phyloP scores from a whole-genome alignment of 2,888 invertebrate genomes.

The Lithophane leautieri region DNA sequence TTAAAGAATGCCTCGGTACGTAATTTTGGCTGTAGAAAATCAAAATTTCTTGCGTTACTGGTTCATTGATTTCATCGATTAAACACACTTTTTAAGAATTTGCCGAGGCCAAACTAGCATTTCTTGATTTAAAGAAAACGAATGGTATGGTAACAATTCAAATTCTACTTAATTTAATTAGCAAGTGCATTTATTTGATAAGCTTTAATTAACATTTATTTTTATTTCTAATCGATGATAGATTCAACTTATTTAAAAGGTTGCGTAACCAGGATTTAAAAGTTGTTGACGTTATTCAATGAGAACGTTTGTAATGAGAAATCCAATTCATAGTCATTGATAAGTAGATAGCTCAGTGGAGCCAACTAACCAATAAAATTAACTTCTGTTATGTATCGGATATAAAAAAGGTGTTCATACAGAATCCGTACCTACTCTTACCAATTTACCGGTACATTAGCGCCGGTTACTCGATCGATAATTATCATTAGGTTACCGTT shows the following conservation, averaged over 20 bases:
- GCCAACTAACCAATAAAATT: conserved; percentile 67
- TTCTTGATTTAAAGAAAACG: conserved; percentile 21
- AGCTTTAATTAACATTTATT: conserved; percentile 21
- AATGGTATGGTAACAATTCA: conserved; percentile 21
- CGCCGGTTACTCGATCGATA: conserved; percentile 72
- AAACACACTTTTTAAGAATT: conserved; percentile 46
- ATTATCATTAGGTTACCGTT: conserved; percentile 78
- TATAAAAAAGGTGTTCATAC: conserved; percentile 74
- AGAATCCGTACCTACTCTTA: conserved; percentile 74
- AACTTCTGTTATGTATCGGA: conserved; percentile 71
- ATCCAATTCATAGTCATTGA: conserved; percentile 31
- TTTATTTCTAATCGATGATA: conserved; percentile 26
- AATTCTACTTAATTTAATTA: conserved; percentile 20
- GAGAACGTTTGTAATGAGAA: conserved; percentile 35
- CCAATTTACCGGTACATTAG: conserved; percentile 81
- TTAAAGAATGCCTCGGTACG: conserved; percentile 55
- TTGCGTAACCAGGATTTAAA: conserved; percentile 39
- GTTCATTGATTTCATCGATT: conserved; percentile 50
- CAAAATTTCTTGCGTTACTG: conserved; percentile 53
- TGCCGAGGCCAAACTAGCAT: conserved; percentile 18
- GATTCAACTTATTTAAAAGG: conserved; percentile 19
- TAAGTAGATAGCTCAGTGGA: conserved; percentile 57
- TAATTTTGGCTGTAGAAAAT: conserved; percentile 48
- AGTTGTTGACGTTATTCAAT: conserved; percentile 26
- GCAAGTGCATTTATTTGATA: conserved; percentile 15